Conservation (phyloP, 1,140 invertebrate species). For the Manduca sexta region DNA sequence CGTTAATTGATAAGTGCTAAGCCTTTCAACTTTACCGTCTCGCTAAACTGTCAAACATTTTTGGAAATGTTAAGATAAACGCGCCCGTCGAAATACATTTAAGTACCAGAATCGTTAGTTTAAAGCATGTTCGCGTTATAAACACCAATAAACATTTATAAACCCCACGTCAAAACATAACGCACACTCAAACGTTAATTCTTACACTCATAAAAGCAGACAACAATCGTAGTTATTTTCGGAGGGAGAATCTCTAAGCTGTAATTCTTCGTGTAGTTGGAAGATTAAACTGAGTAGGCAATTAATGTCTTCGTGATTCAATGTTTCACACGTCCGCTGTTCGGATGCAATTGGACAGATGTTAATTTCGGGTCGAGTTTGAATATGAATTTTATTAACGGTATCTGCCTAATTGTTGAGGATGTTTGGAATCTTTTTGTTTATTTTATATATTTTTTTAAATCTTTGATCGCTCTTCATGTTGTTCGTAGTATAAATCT, state of each 20-base stretch:
- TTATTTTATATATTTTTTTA: not conserved
- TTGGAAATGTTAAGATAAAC: too few relatives aligned
- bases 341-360: slow-evolving; percentile 27
- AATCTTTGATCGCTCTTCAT: too few relatives aligned
- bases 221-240: slow-evolving; percentile 56
- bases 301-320: slow-evolving; percentile 62
- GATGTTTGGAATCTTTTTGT: not conserved
- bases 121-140: slow-evolving; percentile 31
- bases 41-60: too few relatives aligned
- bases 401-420: too few relatives aligned
- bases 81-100: too few relatives aligned
- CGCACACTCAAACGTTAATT: slow-evolving; percentile 22
- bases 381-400: too few relatives aligned
- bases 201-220: slow-evolving; percentile 37
- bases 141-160: slow-evolving; percentile 60
- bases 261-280: slow-evolving; percentile 35
- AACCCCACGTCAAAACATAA: slow-evolving; percentile 55
- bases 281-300: slow-evolving; percentile 47
- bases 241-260: slow-evolving; percentile 29
- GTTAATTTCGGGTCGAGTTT: slow-evolving; percentile 16
- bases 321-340: slow-evolving; percentile 33
- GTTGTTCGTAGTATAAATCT: too few relatives aligned
- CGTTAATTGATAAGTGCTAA: too few relatives aligned
- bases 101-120: slow-evolving; percentile 12
- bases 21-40: too few relatives aligned